Evolutionary conservation across 2,888 invertebrate species (phyloP).

Genomic region (Hemithea aestivaria): DNA sequence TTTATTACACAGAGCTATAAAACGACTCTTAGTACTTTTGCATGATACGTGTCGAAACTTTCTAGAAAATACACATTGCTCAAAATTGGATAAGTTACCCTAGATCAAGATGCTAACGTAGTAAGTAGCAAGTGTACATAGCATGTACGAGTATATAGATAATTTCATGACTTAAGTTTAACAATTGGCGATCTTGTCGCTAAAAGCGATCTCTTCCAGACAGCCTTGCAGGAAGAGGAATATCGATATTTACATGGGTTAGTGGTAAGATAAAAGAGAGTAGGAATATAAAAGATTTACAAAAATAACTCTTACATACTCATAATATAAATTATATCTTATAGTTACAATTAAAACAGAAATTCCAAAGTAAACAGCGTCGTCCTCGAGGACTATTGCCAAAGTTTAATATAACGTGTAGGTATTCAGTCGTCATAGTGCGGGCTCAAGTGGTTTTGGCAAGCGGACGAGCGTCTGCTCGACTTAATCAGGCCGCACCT

Average conservation of each 20-base stretch:
- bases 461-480: constrained; percentile 57
- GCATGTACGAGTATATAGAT: no score
- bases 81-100: constrained; percentile 10
- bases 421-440: constrained; percentile 37
- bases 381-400: constrained; percentile 41
- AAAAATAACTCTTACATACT: no score
- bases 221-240: no score
- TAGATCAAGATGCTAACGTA: constrained; percentile 9
- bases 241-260: no score
- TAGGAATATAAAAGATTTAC: no score
- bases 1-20: constrained; percentile 15
- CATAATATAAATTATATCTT: no score
- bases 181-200: no score
- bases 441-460: constrained; percentile 69
- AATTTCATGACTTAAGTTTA: no score
- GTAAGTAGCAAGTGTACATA: neutral
- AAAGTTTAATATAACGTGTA: constrained; percentile 58
- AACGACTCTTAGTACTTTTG: no score
- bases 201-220: no score
- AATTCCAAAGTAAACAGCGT: constrained; percentile 1
- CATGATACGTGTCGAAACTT: neutral
- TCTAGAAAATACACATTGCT: constrained; percentile 4
- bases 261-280: no score
- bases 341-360: constrained; percentile 4
- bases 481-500: constrained; percentile 69